Conservation (phyloP, 92 coral and sea anemone species). For the Umimayanthus chanpuru region DNA sequence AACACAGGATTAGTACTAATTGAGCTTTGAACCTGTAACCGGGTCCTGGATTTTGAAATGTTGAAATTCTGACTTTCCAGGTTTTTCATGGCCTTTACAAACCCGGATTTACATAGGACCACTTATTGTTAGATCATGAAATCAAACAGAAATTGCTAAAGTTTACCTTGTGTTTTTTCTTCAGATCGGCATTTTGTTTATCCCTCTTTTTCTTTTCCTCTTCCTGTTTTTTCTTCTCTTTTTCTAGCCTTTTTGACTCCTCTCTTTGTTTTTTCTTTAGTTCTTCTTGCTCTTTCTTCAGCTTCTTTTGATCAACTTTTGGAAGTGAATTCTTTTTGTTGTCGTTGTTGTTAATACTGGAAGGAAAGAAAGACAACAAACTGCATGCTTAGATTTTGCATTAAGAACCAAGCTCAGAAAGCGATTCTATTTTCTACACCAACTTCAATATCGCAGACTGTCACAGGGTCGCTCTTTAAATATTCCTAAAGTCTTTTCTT, state of each 20-base stretch:
- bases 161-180: conserved; percentile 36
- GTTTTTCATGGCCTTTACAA: too few species aligned
- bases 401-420: too few species aligned
- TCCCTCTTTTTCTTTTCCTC: conserved; percentile 62
- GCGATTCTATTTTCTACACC: too few species aligned
- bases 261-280: conserved; percentile 60
- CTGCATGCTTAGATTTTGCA: too few species aligned
- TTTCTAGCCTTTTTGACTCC: conserved; percentile 66
- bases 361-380: neutral
- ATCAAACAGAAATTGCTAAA: neutral
- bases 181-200: conserved; percentile 43
- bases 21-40: too few species aligned
- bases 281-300: conserved; percentile 68
- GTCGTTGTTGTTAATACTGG: neutral
- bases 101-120: neutral
- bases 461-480: too few species aligned
- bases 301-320: conserved; percentile 38
- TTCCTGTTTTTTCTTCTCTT: conserved; percentile 67
- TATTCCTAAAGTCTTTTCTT: too few species aligned
- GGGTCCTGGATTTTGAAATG: too few species aligned
- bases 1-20: too few species aligned
- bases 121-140: neutral
- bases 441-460: too few species aligned
- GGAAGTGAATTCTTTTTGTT: conserved; percentile 26
- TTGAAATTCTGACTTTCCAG: too few species aligned